phyloP scores from a whole-genome alignment of 2,797 vertebrate genomes.

The Lates japonicus region DNA sequence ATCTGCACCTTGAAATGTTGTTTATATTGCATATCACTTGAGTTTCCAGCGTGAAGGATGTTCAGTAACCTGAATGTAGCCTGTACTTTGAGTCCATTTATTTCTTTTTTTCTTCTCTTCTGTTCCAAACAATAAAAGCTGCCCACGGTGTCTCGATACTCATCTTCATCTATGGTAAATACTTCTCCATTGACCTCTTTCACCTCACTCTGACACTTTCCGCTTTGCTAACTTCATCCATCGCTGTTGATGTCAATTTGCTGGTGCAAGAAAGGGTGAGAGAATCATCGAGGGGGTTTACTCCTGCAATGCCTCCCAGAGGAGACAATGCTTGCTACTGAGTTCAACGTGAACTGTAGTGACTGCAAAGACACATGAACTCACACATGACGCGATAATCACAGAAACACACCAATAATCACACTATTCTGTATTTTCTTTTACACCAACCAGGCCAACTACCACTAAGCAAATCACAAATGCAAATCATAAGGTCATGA shows the following conservation, averaged over 20 bases:
- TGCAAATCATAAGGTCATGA: constrained; percentile 15
- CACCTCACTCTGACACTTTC: constrained; percentile 22
- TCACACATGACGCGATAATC: background rate
- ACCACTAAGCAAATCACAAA: constrained; percentile 31
- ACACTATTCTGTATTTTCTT: constrained; percentile 38
- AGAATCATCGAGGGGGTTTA: constrained; percentile 23
- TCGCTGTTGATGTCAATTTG: constrained; percentile 42
- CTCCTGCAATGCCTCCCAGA: constrained; percentile 29
- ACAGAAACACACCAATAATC: constrained; percentile 1
- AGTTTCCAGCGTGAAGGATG: background rate
- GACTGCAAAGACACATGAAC: background rate
- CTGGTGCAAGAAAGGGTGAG: constrained; percentile 49
- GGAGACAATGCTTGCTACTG: constrained; percentile 39
- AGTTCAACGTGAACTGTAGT: constrained; percentile 22
- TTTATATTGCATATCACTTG: constrained; percentile 2
- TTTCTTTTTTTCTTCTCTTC: background rate
- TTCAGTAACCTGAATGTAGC: background rate
- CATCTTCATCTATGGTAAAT: constrained; percentile 8
- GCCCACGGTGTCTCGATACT: background rate
- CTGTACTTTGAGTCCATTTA: background rate
- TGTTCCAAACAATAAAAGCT: constrained; percentile 8
- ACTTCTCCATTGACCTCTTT: constrained; percentile 9
- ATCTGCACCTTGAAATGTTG: background rate
- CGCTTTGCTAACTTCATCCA: constrained; percentile 19
- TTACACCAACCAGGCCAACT: constrained; percentile 35